Evolutionary conservation across 2,888 invertebrate genomes (phyloP), one percentile per base, ranked within the genome.

Genomic region (Julus scanicus): DNA sequence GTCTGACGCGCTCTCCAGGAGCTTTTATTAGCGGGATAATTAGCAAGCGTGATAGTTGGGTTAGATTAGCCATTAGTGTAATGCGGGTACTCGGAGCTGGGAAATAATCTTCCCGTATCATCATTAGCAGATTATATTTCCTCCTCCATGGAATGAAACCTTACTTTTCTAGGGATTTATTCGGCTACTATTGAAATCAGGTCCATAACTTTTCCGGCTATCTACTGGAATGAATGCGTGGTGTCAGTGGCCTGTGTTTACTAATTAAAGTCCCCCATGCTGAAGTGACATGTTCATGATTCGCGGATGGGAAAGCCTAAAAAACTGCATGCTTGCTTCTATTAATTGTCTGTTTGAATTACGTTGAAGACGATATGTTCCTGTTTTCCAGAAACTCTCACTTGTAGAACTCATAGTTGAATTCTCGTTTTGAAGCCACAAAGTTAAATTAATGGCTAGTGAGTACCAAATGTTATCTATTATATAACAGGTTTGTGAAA

Each of bases 41-140:
- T 71, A 71, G 71, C 71, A 71, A 71, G 71, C 71, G 71, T 71
- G 71, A 71, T 71, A 71, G 71, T 71, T 71, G 71, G 71, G 71
- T 71, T 71, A 71, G 71, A 71, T 71, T 71, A 71, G 71, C 71
- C 71, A 71, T 71, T 71, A 71, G 71, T 71, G 71, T 29, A 71
- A 71, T 71, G 71, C 71, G 71, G 71, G 71, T 29, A 71, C 71
- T 71, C 71, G 71, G 71, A 71, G 71, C 71, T 71, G 71, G 71
- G 11, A 71, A 71, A 71, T 29, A 71, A 71, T 71, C 71, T 29
- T 71, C 71, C 71, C 71, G 71, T 71, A 71, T 71, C 71, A 71
- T 71, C 71, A 71, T 71, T 71, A 71, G 71, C 71, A 29, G 71
- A 71, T 71, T 71, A 71, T 71, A 29, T 29, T 29, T n/a, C 71